These are phyloP conservation scores for Drosophila trapezifrons DNA, from an alignment of 1,140 invertebrate species.

Conservation along the genomic window DNA sequence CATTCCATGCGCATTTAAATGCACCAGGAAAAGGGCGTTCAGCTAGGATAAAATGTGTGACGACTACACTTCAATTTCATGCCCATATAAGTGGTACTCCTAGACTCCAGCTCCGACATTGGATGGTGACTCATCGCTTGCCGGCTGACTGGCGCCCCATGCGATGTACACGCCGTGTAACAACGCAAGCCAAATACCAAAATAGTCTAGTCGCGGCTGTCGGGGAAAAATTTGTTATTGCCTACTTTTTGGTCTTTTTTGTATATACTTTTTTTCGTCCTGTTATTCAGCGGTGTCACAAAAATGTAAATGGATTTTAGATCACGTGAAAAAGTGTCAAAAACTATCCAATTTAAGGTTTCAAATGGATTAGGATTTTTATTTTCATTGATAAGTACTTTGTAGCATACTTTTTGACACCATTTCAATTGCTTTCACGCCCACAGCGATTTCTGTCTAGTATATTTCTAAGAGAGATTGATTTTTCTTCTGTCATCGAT, in stretches of 20 bases:
- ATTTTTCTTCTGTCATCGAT: background rate
- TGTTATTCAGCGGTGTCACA: background rate
- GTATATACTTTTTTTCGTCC: slow-evolving; percentile 37
- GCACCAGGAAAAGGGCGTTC: background rate
- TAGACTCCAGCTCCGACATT: slow-evolving; percentile 10
- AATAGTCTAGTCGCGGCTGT: background rate
- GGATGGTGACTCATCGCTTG: slow-evolving; percentile 64
- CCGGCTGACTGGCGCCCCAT: slow-evolving; percentile 67
- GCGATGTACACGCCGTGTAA: slow-evolving; percentile 34
- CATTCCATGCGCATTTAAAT: slow-evolving; percentile 30
- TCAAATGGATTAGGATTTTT: background rate
- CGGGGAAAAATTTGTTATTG: slow-evolving; percentile 49
- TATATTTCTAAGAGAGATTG: background rate
- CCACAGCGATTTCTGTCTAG: background rate
- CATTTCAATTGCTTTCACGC: background rate
- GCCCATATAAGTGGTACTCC: slow-evolving; percentile 3
- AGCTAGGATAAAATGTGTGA: background rate
- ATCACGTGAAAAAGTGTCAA: background rate
- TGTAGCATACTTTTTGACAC: background rate
- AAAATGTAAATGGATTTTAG: background rate
- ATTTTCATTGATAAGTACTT: background rate
- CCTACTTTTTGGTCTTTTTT: slow-evolving; percentile 52
- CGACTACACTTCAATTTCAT: slow-evolving; percentile 58
- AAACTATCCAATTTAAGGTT: background rate
- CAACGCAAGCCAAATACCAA: slow-evolving; percentile 19